Percentiles rank a stretch among this genome's conserved stretches.
Conservation (phyloP, 2,888 invertebrate genomes). For the Platynereis dumerilii region DNA sequence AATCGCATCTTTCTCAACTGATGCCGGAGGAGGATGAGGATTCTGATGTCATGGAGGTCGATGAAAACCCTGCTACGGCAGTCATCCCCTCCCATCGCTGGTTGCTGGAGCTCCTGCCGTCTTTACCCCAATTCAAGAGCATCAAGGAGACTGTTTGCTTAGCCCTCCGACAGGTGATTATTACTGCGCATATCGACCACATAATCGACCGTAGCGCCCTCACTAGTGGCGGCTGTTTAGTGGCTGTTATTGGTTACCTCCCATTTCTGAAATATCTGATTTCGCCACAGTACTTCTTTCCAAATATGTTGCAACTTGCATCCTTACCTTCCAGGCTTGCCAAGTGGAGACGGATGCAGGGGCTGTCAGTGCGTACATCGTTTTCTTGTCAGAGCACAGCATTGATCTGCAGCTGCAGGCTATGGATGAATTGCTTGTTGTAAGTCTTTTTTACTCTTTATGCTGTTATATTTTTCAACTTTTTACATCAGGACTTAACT, state of each 20-base stretch:
- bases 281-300: too few relatives aligned
- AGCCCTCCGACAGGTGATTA: slow-evolving; percentile 57
- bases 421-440: slow-evolving; percentile 71
- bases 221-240: too few relatives aligned
- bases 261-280: too few relatives aligned
- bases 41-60: slow-evolving; percentile 25
- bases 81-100: slow-evolving; percentile 61
- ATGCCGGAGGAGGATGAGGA: slow-evolving; percentile 22
- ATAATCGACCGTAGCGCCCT: too few relatives aligned
- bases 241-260: too few relatives aligned
- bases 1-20: slow-evolving; percentile 36
- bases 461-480: neutral
- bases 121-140: slow-evolving; percentile 78
- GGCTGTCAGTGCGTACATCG: slow-evolving; percentile 82
- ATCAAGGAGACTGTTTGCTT: slow-evolving; percentile 49
- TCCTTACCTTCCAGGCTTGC: slow-evolving; percentile 75
- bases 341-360: slow-evolving; percentile 88
- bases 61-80: slow-evolving; percentile 34
- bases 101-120: slow-evolving; percentile 67
- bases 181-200: too few relatives aligned
- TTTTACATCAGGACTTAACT: too few relatives aligned
- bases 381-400: slow-evolving; percentile 81
- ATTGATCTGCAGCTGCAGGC: slow-evolving; percentile 72
- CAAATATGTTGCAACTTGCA: too few relatives aligned
- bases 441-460: slow-evolving; percentile 38